These are phyloP conservation scores for Euplagia quadripunctaria DNA, from an alignment of 2,888 invertebrate genomes.

Conservation along the genomic window DNA sequence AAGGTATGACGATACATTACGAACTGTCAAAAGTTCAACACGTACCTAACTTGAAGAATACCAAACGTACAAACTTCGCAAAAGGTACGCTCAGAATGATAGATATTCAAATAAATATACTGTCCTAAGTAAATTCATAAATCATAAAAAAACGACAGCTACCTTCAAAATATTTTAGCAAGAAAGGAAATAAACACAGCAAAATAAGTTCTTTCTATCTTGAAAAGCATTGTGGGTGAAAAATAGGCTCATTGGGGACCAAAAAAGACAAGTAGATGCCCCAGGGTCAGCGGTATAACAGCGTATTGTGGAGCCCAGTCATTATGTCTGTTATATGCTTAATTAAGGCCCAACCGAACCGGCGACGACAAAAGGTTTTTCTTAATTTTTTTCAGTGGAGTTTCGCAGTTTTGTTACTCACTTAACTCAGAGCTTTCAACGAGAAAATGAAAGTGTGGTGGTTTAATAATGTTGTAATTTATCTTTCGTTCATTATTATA, in stretches of 20 bases:
- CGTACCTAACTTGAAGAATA: neutral
- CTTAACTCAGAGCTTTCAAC: constrained; percentile 29
- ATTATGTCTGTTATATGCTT: constrained; percentile 71
- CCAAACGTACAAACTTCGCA: neutral
- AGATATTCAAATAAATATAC: constrained; percentile 11
- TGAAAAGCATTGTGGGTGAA: constrained; percentile 22
- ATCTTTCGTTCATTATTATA: neutral
- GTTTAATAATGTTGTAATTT: constrained; percentile 6
- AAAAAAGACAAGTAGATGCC: constrained; percentile 41
- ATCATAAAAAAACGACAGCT: constrained; percentile 9
- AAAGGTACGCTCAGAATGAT: constrained; percentile 3
- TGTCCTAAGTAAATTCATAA: constrained; percentile 10
- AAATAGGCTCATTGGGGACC: constrained; percentile 33
- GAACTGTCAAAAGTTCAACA: constrained; percentile 13
- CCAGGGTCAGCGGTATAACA: constrained; percentile 44
- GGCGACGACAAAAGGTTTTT: constrained; percentile 61
- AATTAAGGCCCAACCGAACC: constrained; percentile 63
- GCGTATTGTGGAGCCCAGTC: constrained; percentile 61
- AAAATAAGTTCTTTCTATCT: constrained; percentile 20
- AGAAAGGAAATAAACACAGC: constrained; percentile 16
- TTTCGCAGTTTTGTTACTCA: constrained; percentile 25
- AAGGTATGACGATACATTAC: neutral
- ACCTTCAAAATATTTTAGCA: constrained; percentile 14
- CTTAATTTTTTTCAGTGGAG: constrained; percentile 50
- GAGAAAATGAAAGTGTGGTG: constrained; percentile 1